These are phyloP conservation scores for Centropristis striata DNA, from an alignment of 2,113 vertebrate genomes.

Conservation along the genomic window DNA sequence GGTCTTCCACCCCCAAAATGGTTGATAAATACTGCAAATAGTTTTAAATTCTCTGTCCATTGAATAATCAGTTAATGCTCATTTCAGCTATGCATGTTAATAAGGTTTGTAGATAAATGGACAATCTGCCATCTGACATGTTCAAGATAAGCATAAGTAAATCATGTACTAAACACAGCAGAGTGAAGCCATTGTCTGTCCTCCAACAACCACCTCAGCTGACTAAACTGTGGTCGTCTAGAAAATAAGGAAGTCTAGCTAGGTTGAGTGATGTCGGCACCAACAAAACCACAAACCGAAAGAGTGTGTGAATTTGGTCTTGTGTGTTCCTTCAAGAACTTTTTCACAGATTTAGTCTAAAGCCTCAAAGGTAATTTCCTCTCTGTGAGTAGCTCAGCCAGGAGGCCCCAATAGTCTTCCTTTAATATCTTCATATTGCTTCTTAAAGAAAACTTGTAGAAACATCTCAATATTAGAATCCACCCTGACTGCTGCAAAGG, in stretches of 20 bases:
- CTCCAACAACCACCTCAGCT: neutral
- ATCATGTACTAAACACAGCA: neutral
- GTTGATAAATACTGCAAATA: too few species aligned
- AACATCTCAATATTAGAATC: too few species aligned
- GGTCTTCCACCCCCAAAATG: too few species aligned
- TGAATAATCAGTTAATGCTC: too few species aligned
- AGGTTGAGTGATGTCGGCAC: neutral
- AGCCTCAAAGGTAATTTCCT: constrained; percentile 4
- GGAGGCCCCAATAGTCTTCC: neutral
- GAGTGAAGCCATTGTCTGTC: neutral
- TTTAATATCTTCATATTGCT: constrained; percentile 3
- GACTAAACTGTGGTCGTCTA: neutral
- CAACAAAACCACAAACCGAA: constrained; percentile 13
- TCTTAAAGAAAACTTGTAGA: too few species aligned
- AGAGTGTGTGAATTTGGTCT: neutral
- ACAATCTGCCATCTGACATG: too few species aligned
- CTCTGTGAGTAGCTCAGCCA: neutral
- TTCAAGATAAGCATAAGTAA: too few species aligned
- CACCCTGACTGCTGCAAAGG: too few species aligned
- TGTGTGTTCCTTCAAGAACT: neutral
- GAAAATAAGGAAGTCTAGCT: neutral
- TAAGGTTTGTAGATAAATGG: too few species aligned
- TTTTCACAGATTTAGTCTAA: neutral
- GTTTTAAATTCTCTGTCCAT: too few species aligned
- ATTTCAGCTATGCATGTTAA: too few species aligned